phyloP scores from a whole-genome alignment of 92 coral and sea anemone genomes.

The Parazoanthus darwini region DNA sequence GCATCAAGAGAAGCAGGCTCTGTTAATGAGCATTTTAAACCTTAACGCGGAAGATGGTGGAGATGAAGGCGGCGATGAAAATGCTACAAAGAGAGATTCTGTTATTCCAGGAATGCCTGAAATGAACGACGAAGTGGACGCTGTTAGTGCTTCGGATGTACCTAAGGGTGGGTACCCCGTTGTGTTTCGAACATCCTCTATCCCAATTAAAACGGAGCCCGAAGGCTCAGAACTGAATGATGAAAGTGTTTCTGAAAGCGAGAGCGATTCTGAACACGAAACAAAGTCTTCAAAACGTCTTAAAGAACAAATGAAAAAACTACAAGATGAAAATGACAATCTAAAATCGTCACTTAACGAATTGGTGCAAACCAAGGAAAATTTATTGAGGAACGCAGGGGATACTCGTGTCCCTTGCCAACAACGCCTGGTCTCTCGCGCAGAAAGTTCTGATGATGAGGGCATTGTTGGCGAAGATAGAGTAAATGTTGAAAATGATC shows the following conservation, averaged over 20 bases:
- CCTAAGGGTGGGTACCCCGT: neutral
- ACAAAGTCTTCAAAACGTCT: constrained; percentile 34
- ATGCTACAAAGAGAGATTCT: constrained; percentile 44
- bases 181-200: neutral
- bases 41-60: constrained; percentile 64
- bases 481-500: constrained; percentile 61
- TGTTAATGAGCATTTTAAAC: constrained; percentile 75
- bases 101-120: neutral
- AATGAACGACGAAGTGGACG: neutral
- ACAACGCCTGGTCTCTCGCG: constrained; percentile 42
- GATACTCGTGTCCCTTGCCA: constrained; percentile 55
- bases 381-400: constrained; percentile 53
- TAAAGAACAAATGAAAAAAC: constrained; percentile 49
- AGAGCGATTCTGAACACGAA: constrained; percentile 52
- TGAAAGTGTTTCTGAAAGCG: constrained; percentile 62
- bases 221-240: constrained; percentile 52
- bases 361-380: constrained; percentile 57
- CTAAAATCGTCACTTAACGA: constrained; percentile 60
- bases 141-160: neutral
- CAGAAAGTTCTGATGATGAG: constrained; percentile 66
- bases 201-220: constrained; percentile 36
- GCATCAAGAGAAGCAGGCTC: constrained; percentile 85
- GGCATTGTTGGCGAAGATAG: constrained; percentile 40
- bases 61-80: constrained; percentile 53
- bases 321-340: constrained; percentile 63